Base-by-base conservation (phyloP, 2,888 invertebrate genomes). In the Hirtodrosophila confusa region DNA sequence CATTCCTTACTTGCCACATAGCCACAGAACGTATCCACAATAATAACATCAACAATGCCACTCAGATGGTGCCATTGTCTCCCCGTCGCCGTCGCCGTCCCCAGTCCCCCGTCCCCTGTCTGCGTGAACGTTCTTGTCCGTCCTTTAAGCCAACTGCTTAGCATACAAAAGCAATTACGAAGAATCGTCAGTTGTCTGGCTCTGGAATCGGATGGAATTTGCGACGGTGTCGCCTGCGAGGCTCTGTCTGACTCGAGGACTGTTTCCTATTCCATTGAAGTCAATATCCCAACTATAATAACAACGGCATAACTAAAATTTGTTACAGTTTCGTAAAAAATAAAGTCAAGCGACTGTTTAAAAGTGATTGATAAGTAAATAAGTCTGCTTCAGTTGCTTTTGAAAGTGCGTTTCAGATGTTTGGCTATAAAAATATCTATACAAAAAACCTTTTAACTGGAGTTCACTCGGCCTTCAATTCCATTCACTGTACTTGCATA, bases 161-260 rank as follows among this genome's bases (percentile, higher is more conserved):
- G 76, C 75, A 70, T 53, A 75, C 58, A 75, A 70, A 75, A 75
- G 71, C 75, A 75, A 75, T 75, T 75, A 75, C 76, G 55, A 53
- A 48, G 47, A 45, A 41, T 72, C 47, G 49, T 62, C 48, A 61
- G 17, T 45, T 54, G 49, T 39, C 48, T 31, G 45, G 27, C 39
- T 31, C 47, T 55, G 43, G 44, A 24, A 44, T 29, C 35, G 12
- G 10, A 35, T 35, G 43, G 27, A 27, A 27, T 27, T 27, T 27
- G 27, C 27, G 6, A 27, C 27, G 17, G 17, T 17, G 17, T 17
- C 17, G 17, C 17, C 24, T n/a, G 35, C 10, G 11, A 23, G 23
- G 1, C 17, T 17, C 17, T 17, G 24, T 48, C 37, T 37, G 27
- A 4, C 31, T 31, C 3, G 31, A 31, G 23, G 24, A 23, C 11